Conservation (phyloP, 2,113 vertebrate species). For the Cygnus atratus region DNA sequence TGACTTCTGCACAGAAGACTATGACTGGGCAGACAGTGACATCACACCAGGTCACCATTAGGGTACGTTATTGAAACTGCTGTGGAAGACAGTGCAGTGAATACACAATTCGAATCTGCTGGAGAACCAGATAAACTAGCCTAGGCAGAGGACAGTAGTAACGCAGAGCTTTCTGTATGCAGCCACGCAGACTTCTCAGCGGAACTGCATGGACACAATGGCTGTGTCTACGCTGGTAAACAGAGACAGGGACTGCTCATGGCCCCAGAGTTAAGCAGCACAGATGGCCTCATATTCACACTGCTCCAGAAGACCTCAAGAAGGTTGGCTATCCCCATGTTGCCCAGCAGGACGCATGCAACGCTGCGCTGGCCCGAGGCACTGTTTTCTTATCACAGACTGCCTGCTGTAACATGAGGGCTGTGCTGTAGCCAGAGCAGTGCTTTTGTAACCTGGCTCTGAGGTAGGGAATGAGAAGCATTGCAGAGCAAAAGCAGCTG, state of each 20-base stretch:
- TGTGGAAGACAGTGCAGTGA: neutral
- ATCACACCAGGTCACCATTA: neutral
- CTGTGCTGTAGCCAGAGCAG: neutral
- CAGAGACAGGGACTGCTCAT: neutral
- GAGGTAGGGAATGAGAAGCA: neutral
- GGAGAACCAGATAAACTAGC: neutral
- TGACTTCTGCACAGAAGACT: neutral
- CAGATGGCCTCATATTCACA: neutral
- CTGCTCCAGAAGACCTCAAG: neutral
- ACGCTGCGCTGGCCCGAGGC: neutral
- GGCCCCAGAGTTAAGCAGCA: neutral
- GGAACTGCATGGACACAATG: neutral
- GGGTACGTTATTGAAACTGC: neutral
- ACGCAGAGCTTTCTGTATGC: rapidly evolving
- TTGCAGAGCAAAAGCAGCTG: neutral
- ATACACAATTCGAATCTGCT: neutral
- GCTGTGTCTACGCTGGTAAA: neutral
- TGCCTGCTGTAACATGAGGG: neutral
- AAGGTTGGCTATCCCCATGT: neutral
- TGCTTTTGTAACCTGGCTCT: neutral
- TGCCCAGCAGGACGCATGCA: neutral
- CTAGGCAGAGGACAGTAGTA: neutral
- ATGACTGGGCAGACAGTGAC: neutral
- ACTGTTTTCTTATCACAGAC: neutral
- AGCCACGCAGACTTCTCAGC: neutral